Base-by-base conservation (phyloP, 1,140 invertebrate species). In the Dysdera silvatica region DNA sequence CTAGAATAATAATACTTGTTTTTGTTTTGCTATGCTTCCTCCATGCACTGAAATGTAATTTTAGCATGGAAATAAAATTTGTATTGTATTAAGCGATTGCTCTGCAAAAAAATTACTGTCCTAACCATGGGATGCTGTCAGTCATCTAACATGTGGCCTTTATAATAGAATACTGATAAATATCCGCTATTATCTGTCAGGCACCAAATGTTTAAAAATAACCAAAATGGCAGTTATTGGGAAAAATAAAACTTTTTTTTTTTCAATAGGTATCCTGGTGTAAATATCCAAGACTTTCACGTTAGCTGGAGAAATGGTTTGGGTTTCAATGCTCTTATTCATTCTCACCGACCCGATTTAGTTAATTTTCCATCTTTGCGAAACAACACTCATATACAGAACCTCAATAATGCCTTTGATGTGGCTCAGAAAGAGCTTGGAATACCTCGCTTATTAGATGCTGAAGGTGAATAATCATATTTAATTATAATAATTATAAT, bases 311-410 rank as follows among this genome's bases (percentile, higher is more conserved):
- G 92, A 59, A 91, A 83, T 68, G 95, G 95, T 23, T 81, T 98
- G 65, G 95, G 91, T 23, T 98, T 98, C 80, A 97, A 96, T 77
- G 95, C 95, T 18, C 85, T 98, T 32, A 97, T 98, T 71, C 95
- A 98, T 72, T 85, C 92, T 24, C 94, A 97, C 76, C 81, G 92
- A 57, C 94, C 95, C 20, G 93, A 98, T 75, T 78, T 97, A 43
- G 87, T 99, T 71, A 85, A 91, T 71, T 98, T 87, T 81, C 80
- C 83, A 59, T 79, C 83, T 48, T 78, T 96, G 29, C 81, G 86
- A 53, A 84, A 84, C 24, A 79, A 80, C 49, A 84, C 84, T 70
- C 86, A 93, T 74, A 87, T 95, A 75, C 88, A 92, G 71, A 97
- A 95, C 73, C 82, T 97, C 65, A 95, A 96, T 78, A 88, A 91